Evolutionary conservation across 2,888 invertebrate genomes (phyloP).

Genomic region (Latheticus oryzae): DNA sequence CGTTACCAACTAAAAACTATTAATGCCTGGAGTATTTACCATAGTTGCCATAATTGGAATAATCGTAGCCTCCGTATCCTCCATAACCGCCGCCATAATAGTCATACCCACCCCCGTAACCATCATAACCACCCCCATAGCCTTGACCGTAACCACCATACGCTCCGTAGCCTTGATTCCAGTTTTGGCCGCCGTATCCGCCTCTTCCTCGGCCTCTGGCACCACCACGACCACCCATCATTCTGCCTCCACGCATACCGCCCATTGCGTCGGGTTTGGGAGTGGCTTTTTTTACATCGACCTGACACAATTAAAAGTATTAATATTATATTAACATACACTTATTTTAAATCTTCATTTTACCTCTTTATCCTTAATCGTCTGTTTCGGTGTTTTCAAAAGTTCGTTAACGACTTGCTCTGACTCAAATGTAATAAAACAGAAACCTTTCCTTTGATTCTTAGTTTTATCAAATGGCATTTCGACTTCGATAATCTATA

Average conservation of each 20-base stretch:
- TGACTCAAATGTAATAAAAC: constrained; percentile 97
- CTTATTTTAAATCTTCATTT: constrained; percentile 52
- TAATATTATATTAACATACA: background rate
- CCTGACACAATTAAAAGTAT: constrained; percentile 66
- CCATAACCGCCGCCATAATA: constrained; percentile 81
- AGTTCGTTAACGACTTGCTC: constrained; percentile 94
- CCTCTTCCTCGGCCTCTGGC: constrained; percentile 75
- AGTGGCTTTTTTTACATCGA: constrained; percentile 95
- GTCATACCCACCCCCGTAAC: constrained; percentile 77
- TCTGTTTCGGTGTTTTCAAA: constrained; percentile 91
- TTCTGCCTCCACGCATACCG: constrained; percentile 67
- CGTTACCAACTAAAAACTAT: constrained; percentile 31
- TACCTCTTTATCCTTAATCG: constrained; percentile 92
- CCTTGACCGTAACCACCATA: constrained; percentile 61
- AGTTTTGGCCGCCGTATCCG: constrained; percentile 74
- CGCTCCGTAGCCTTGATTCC: constrained; percentile 70
- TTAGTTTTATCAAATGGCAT: constrained; percentile 98
- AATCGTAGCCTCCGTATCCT: constrained; percentile 84
- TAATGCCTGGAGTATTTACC: constrained; percentile 73
- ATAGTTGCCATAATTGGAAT: constrained; percentile 85
- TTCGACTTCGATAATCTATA: constrained; percentile 93
- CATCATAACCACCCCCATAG: constrained; percentile 79
- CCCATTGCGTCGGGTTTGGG: constrained; percentile 85
- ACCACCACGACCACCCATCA: constrained; percentile 70
- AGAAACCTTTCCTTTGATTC: constrained; percentile 96